Evolutionary conservation across 2,888 invertebrate genomes (phyloP), one percentile per base, ranked within the genome.

Genomic region (Cerastis rubricosa): DNA sequence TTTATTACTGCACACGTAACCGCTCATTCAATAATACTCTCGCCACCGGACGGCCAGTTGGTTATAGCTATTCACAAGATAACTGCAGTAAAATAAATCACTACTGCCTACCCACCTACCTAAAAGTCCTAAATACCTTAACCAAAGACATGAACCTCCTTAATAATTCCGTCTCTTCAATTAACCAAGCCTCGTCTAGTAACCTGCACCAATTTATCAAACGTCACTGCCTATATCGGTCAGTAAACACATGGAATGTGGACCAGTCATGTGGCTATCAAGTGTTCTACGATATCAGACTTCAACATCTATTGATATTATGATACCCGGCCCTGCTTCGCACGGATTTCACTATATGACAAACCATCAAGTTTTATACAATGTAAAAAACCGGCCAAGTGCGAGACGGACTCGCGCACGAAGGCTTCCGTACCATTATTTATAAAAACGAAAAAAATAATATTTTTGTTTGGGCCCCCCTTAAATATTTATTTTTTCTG

Each of bases 191-290:
- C 29, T 19, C 17, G 12, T 61, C 54, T 67, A 76, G 76, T 76
- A 78, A 82, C 54, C 57, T 49, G 73, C 54, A 76, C 61, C 51
- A 22, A 61, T 40, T 70, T 78, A 69, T 59, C 65, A 68, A 73
- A 76, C 80, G 74, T 63, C 66, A 77, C n/a, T 83, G 85, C 40
- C 12, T 63, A 87, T 80, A 67, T 80, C 57, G 87, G 87, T 87
- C 88, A 87, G 11, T 40, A 68, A 11, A 74, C 79, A 76, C 54
- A 17, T 14, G 88, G 87, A 79, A 87, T 87, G 82, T 65, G 70
- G 29, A 54, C 40, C 12, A 40, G 61, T 71, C 75, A 51, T 35
- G 68, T 73, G 51, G 17, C 49, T 51, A 45, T 75, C 71, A 82
- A 76, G 76, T 87, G 85, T 14, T 47, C 19, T 22, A 45, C n/a